A percentile compares a stretch with the other conserved stretches of the same genome.
phyloP scores from a whole-genome alignment of 2,113 vertebrate genomes.

The Circaetus gallicus region DNA sequence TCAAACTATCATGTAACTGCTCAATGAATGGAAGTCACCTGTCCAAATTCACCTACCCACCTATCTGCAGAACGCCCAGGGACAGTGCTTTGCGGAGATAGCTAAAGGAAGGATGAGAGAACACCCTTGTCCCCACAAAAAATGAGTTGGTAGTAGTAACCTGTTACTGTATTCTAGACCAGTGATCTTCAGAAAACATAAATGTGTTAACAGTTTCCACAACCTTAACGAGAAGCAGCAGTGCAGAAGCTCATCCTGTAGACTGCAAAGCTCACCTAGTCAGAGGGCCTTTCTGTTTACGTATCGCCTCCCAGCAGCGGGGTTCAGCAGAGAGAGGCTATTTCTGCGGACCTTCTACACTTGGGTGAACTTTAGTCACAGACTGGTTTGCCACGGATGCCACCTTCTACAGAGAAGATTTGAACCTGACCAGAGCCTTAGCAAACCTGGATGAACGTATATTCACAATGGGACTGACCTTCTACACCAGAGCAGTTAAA shows the following conservation, averaged over 20 bases:
- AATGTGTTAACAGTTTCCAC: neutral
- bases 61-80: neutral
- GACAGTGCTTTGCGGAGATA: neutral
- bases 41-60: neutral
- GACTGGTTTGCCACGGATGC: neutral
- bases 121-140: neutral
- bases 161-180: neutral
- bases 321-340: neutral
- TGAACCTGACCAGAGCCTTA: neutral
- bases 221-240: neutral
- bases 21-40: neutral
- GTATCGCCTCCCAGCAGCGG: neutral
- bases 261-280: neutral
- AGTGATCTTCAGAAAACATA: neutral
- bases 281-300: neutral
- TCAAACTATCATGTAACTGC: neutral
- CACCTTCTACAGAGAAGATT: neutral
- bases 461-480: neutral
- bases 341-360: neutral
- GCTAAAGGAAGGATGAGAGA: neutral
- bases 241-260: neutral
- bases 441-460: neutral
- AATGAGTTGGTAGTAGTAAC: neutral
- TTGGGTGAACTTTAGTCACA: neutral
- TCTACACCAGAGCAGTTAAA: neutral